Base-by-base conservation (phyloP, 1,140 invertebrate genomes). In the Drosophila lacteicornis region DNA sequence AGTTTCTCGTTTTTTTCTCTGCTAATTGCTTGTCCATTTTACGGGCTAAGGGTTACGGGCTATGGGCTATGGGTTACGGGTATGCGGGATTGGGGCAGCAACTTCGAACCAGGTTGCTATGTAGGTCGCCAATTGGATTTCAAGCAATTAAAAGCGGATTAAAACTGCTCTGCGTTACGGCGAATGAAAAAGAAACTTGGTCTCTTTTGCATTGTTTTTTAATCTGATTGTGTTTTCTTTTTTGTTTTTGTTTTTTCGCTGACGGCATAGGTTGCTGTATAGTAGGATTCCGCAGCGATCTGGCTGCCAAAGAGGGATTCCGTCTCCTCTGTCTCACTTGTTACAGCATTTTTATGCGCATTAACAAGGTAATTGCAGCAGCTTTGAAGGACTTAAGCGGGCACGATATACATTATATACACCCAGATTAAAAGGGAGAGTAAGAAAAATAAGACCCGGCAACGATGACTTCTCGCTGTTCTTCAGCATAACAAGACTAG, bases 51-150 rank as follows among this genome's bases (percentile, higher is more conserved):
- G 45, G 25, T 70, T 40, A 46, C 40, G 19, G 47, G 47, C 12
- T 70, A 47, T 33, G 36, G 58, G 22, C 17, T 42, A n/a, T 22
- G 62, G 40, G 51, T 42, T 45, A 40, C 17, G 62, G 50, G 43
- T 15, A 38, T 36, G 17, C 13, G 19, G 30, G 67, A 38, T 50
- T 19, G 30, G 45, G 30, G 56, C 56, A 43, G 47, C n/a, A 50
- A 45, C 40, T 43, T 58, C 53, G 43, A 73, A 75, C 58, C 66
- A 58, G 73, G 73, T 80, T 65, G 53, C 59, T 67, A 75, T 81
- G 78, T 84, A 69, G 85, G 85, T 84, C 85, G 78, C 66, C 84
- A 90, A 90, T 84, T 88, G 84, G 84, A 90, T 88, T 88, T 84
- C 51, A 85, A 69, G 81, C 85, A 88, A 88, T 88, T 88, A 88